Evolutionary conservation across 53 echinoderm and acorn worm genomes (phyloP).

Genomic region (Arbacia lixula): DNA sequence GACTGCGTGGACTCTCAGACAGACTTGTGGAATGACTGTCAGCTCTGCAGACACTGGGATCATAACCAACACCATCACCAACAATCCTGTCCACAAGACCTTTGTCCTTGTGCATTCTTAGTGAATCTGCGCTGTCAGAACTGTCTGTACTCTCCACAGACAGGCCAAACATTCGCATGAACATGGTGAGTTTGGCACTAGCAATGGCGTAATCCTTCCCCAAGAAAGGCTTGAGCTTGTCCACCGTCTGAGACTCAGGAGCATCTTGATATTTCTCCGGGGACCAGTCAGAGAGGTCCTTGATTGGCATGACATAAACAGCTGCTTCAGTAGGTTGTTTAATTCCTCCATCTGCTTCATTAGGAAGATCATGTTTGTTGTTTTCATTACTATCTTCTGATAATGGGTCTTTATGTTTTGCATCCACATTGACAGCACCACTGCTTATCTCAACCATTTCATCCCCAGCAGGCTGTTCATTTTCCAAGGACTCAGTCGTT

Average conservation of each 20-base stretch:
- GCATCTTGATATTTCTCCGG: conserved; percentile 22
- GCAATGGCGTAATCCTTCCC: conserved; percentile 68
- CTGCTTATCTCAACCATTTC: too few relatives aligned
- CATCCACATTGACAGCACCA: too few relatives aligned
- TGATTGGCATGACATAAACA: not conserved
- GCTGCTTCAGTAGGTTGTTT: not conserved
- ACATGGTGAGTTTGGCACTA: conserved; percentile 74
- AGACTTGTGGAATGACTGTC: not conserved
- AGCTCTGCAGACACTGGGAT: not conserved
- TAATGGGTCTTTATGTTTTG: too few relatives aligned
- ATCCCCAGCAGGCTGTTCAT: too few relatives aligned
- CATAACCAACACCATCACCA: conserved; percentile 51
- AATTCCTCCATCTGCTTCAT: not conserved
- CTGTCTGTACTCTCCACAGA: conserved; percentile 42
- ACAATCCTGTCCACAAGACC: conserved; percentile 49
- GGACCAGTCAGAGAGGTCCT: not conserved
- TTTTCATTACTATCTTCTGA: not conserved
- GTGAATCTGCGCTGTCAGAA: conserved; percentile 42
- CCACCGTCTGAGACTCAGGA: conserved; percentile 42
- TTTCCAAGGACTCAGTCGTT: too few relatives aligned
- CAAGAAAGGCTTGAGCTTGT: conserved; percentile 50
- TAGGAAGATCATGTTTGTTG: not conserved
- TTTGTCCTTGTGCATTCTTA: conserved; percentile 8
- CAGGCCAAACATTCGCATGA: conserved; percentile 51
- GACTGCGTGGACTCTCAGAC: conserved; percentile 10